phyloP scores from a whole-genome alignment of 2,113 vertebrate genomes.

The Tupaia chinensis region DNA sequence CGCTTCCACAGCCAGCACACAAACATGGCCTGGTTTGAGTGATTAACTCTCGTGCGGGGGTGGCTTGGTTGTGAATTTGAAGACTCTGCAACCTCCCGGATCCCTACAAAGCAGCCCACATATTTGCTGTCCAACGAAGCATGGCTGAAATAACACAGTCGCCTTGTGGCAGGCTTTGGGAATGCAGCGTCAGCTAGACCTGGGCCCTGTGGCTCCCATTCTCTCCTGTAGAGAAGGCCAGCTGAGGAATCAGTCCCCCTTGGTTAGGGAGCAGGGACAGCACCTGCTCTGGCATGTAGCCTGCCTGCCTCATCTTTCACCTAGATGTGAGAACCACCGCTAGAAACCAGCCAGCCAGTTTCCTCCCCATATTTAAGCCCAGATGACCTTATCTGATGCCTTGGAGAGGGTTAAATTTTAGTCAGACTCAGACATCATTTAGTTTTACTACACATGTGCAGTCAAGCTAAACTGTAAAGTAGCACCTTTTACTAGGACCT shows the following conservation, averaged over 20 bases:
- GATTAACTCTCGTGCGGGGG: not conserved
- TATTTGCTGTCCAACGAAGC: constrained; percentile 37
- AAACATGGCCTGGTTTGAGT: not conserved
- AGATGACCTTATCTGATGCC: not conserved
- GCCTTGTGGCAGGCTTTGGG: not conserved
- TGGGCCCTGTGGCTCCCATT: not conserved
- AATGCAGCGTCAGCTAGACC: not conserved
- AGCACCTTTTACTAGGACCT: not conserved
- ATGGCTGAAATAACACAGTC: constrained; percentile 48
- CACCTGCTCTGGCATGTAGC: not conserved
- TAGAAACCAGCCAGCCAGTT: not conserved
- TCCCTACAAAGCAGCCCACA: constrained; percentile 43
- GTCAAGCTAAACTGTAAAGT: constrained; percentile 9
- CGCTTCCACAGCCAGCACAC: not conserved
- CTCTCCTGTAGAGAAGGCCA: not conserved
- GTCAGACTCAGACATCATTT: not conserved
- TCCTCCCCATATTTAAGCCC: not conserved
- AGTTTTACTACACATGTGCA: constrained; percentile 20
- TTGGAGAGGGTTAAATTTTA: not conserved
- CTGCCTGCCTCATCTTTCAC: not conserved
- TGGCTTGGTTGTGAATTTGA: not conserved
- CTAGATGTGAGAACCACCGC: not conserved
- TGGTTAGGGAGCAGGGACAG: not conserved
- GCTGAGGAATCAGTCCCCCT: not conserved
- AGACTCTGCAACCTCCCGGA: not conserved